These are phyloP conservation scores for Brachionus asplanchnoidis DNA, from an alignment of 1,140 invertebrate species.

Conservation along the genomic window DNA sequence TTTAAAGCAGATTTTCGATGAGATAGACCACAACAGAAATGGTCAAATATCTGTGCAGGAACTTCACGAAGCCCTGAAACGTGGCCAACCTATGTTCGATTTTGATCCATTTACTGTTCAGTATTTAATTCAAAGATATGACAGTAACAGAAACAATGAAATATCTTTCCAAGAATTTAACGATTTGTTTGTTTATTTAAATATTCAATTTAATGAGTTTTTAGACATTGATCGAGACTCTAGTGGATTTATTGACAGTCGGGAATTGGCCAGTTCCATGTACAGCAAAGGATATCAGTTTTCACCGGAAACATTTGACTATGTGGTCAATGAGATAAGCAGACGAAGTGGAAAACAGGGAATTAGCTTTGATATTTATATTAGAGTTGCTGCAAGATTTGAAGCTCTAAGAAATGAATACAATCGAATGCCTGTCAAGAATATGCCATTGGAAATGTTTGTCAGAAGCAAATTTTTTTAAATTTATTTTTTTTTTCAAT, in stretches of 20 bases:
- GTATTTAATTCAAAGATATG: slow-evolving; percentile 29
- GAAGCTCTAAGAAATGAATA: slow-evolving; percentile 3
- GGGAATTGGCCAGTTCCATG: slow-evolving; percentile 1
- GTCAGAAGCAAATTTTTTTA: slow-evolving; percentile 24
- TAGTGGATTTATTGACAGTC: slow-evolving; percentile 31
- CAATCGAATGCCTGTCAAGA: slow-evolving; percentile 15
- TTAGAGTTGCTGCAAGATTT: not conserved
- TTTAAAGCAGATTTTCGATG: not conserved
- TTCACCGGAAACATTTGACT: slow-evolving; percentile 6
- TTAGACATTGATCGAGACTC: slow-evolving; percentile 32
- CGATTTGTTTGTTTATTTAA: not conserved
- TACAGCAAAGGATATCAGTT: not conserved
- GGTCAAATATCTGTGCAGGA: slow-evolving; percentile 12
- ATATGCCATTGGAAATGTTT: slow-evolving; percentile 16
- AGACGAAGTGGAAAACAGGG: slow-evolving; percentile 38
- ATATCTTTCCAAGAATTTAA: slow-evolving; percentile 26
- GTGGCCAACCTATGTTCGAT: not conserved
- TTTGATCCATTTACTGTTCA: slow-evolving; percentile 37
- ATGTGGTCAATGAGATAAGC: slow-evolving; percentile 4
- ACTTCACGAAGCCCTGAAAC: slow-evolving; percentile 7
- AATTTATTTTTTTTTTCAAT: not conserved
- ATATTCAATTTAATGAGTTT: slow-evolving; percentile 37
- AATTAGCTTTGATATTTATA: slow-evolving; percentile 30
- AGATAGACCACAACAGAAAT: slow-evolving; percentile 32
- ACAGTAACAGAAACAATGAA: not conserved